phyloP scores from a whole-genome alignment of 1,140 invertebrate species.

The Drosophila kikkawai region DNA sequence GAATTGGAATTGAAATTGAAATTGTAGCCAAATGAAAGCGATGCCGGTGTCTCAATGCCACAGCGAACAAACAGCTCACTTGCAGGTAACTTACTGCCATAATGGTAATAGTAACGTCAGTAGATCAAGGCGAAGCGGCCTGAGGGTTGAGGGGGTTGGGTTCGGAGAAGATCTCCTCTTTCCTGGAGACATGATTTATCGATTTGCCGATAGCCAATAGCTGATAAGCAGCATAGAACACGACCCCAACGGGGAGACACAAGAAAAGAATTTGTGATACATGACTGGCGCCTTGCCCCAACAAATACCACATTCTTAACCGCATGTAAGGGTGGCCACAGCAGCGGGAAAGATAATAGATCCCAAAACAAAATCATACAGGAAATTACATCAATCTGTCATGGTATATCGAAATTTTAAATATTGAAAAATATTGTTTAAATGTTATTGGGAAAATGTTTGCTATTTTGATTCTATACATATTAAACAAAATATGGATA shows the following conservation, averaged over 20 bases:
- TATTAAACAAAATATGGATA: too few relatives aligned
- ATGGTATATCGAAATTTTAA: not conserved
- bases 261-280: slow-evolving; percentile 41
- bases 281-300: slow-evolving; percentile 10
- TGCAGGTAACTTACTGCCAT: slow-evolving; percentile 3
- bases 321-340: slow-evolving; percentile 12
- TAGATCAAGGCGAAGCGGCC: slow-evolving; percentile 27
- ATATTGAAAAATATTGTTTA: not conserved
- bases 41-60: slow-evolving; percentile 36
- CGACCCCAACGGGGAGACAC: slow-evolving; percentile 21
- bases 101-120: slow-evolving; percentile 9
- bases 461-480: too few relatives aligned
- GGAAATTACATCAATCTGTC: too few relatives aligned
- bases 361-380: not conserved
- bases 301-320: slow-evolving; percentile 12
- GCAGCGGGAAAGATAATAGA: not conserved
- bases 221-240: slow-evolving; percentile 56
- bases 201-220: slow-evolving; percentile 37
- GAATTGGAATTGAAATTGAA: slow-evolving; percentile 43
- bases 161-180: slow-evolving; percentile 15
- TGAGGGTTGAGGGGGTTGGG: not conserved
- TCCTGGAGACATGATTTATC: slow-evolving; percentile 34
- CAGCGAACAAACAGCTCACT: slow-evolving; percentile 13
- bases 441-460: too few relatives aligned
- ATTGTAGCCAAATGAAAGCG: slow-evolving; percentile 48